These are phyloP conservation scores for Campoletis sonorensis DNA, from an alignment of 1,140 invertebrate species.

Conservation along the genomic window DNA sequence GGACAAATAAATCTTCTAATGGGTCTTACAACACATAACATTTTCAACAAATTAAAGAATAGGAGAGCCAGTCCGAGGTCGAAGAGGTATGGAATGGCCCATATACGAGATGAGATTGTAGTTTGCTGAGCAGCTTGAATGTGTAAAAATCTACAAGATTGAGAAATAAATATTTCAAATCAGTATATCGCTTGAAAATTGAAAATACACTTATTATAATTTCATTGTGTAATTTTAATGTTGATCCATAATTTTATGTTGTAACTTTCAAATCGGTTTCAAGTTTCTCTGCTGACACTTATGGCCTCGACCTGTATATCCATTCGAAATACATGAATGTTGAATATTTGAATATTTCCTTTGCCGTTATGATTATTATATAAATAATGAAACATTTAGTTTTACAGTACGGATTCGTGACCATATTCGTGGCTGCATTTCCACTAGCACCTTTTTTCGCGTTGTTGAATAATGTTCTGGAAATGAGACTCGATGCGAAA, in stretches of 20 bases:
- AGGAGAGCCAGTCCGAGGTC: no score
- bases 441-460: constrained; percentile 93
- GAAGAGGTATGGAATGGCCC: no score
- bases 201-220: not conserved
- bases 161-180: not conserved
- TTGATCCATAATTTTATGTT: no score
- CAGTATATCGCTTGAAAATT: no score
- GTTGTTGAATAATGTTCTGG: constrained; percentile 91
- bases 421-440: constrained; percentile 93
- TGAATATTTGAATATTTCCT: not conserved
- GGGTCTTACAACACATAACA: no score
- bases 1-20: no score
- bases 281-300: no score
- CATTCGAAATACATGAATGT: no score
- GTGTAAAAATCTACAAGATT: not conserved
- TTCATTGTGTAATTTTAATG: not conserved
- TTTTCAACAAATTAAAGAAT: no score
- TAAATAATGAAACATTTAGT: constrained; percentile 75
- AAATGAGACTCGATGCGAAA: constrained; percentile 92
- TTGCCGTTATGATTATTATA: constrained; percentile 23
- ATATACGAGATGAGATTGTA: not conserved
- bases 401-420: constrained; percentile 94
- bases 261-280: no score
- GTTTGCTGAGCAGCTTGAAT: no score
- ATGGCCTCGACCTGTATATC: no score